These are phyloP conservation scores for Drepanosiphum platanoidis DNA, from an alignment of 2,888 invertebrate genomes.

Conservation along the genomic window DNA sequence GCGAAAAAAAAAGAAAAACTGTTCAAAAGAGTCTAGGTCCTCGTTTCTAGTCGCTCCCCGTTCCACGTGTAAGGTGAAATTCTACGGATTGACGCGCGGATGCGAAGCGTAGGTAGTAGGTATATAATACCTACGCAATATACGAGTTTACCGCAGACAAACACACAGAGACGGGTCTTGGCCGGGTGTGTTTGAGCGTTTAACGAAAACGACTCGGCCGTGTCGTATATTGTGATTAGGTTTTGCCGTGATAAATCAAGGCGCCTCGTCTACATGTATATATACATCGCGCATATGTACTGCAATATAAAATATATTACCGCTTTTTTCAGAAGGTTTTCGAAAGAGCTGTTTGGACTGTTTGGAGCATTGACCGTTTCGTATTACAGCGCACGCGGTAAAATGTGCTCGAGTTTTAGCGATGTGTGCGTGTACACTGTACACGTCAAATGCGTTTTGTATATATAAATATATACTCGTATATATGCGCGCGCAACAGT, in stretches of 20 bases:
- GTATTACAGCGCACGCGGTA: constrained; percentile 17
- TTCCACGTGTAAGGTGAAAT: background rate
- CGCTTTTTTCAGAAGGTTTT: constrained; percentile 34
- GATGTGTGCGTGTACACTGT: background rate
- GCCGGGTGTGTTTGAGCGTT: constrained; percentile 4
- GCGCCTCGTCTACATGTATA: background rate
- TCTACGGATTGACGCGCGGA: background rate
- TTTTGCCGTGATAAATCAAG: constrained; percentile 34
- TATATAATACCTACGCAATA: too few relatives aligned
- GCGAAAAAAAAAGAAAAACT: background rate
- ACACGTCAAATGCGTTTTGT: background rate
- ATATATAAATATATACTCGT: background rate
- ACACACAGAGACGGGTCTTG: background rate
- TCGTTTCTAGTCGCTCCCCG: too few relatives aligned
- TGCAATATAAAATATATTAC: background rate
- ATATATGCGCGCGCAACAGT: too few relatives aligned
- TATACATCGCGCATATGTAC: too few relatives aligned
- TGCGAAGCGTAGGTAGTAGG: background rate
- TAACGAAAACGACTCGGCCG: background rate
- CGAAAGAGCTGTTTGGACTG: constrained; percentile 13
- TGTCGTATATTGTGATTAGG: background rate
- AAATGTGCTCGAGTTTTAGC: background rate
- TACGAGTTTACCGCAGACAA: background rate
- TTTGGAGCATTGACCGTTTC: constrained; percentile 51
- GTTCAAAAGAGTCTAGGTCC: background rate